A percentile compares a stretch with the other conserved stretches of the same genome.
Evolutionary conservation across 2,888 invertebrate genomes (phyloP).

Genomic region (Lycocerus yunnanus): DNA sequence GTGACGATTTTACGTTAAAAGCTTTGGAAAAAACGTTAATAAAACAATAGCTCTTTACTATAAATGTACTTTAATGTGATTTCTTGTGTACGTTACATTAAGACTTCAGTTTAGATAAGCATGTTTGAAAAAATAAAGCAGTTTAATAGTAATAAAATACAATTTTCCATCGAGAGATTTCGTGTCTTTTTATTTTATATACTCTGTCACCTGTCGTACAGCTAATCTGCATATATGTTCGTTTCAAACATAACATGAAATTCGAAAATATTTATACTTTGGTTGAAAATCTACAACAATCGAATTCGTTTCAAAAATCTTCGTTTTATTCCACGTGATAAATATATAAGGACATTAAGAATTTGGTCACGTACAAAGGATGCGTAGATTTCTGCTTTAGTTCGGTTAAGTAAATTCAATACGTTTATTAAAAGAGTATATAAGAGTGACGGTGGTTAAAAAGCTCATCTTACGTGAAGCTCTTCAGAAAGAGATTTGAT

Average conservation of each 20-base stretch:
- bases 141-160: not conserved
- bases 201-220: not conserved
- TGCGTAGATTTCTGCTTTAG: conserved; percentile 14
- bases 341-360: conserved; percentile 6
- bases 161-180: not conserved
- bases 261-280: not conserved
- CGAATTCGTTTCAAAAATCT: not conserved
- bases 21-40: not conserved
- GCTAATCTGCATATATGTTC: not conserved
- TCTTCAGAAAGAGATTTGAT: conserved; percentile 29
- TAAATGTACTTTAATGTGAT: not conserved
- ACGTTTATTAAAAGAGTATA: conserved; percentile 19
- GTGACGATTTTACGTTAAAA: not conserved
- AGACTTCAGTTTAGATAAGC: conserved; percentile 8
- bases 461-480: conserved; percentile 23
- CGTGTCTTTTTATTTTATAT: not conserved
- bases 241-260: not conserved
- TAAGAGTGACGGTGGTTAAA: conserved; percentile 18
- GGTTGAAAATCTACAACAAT: not conserved
- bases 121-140: conserved; percentile 4
- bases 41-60: not conserved
- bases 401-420: conserved; percentile 9
- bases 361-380: conserved; percentile 21
- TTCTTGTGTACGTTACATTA: not conserved
- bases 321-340: not conserved